Evolutionary conservation across 2,888 invertebrate species (phyloP), one percentile per base, ranked within the genome.

Genomic region (Craniophora ligustri): DNA sequence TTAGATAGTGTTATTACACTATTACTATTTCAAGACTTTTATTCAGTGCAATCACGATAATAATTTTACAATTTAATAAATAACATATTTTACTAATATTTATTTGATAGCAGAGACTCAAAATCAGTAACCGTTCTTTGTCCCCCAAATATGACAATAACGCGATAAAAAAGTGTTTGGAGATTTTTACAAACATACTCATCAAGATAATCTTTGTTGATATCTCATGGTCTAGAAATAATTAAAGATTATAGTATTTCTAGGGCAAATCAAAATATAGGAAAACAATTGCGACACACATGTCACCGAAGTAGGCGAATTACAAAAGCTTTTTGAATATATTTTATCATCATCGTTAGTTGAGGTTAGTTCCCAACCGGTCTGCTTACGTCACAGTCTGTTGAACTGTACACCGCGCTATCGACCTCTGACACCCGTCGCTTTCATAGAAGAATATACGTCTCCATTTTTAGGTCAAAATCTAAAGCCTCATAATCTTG

Each of bases 391-490:
- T 89, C 88, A 90, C 72, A 79, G 83, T 77, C 55, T 84, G 77
- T 84, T 85, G 86, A 86, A 85, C 84, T 78, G 75, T 66, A 71
- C 79, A 72, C 55, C 78, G 72, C 72, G 78, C 72, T 26, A 71
- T 23, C 87, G 86, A 91, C 89, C 91, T 85, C 81, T 78, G 88
- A 84, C 87, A 81, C 80, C 72, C 75, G 56, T 78, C 78, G 75
- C 81, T 86, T 86, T 85, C 84, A 78, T 82, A 76, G 76, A 64
- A 76, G 70, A 78, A 71, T 60, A 67, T 50, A 53, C 64, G 55
- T 74, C 51, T 55, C 44, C 58, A 73, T 76, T 86, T 86, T 86
- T 82, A 69, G 85, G 85, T 83, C 82, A 83, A 76, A 75, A 66
- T 79, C 18, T 36, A 36, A 36, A 36, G 19, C n/a, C 18, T 11